Base-by-base conservation (phyloP, 2,888 invertebrate species). In the Lasioglossum calceatum region DNA sequence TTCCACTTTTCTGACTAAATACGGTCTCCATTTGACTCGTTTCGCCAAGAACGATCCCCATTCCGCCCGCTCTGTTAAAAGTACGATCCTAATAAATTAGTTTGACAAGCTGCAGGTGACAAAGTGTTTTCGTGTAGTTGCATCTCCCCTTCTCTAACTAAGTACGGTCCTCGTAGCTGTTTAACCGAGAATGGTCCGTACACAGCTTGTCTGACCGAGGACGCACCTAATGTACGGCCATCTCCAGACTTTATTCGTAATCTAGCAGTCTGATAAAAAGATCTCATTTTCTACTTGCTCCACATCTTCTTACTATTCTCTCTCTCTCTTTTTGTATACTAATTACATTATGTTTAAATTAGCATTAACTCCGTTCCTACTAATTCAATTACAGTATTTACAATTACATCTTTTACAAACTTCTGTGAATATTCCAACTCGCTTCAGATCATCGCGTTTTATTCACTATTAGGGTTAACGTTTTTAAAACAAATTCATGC, bases 91-190 rank as follows among this genome's bases (percentile, higher is more conserved):
- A 71, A 42, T 71, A 39, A 71, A 71, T 42, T 71, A 42, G 71
- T 71, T 42, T 71, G 42, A 71, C 71, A 71, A 71, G 71, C 39
- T 70, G 14, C 42, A 71, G 39, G 71, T 39, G 70, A 70, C 70
- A 42, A 71, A 71, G 42, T 42, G 39, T 71, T 71, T 71, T 71
- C 32, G 64, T 64, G 64, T 64, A 64, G 39, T 5, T 39, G 39
- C n/a, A 23, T 39, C 12, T 42, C 70, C 39, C 39, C 39, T 23
- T 12, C n/a, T n/a, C 42, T 42, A n/a, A 42, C 42, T 39, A 39
- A 71, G 42, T 42, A 42, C 71, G 71, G 36, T 71, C 71, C 42
- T 71, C 71, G 42, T 23, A 42, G 42, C 39, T 42, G 42, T 42
- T 71, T 71, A 39, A 71, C 39, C 39, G 42, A 71, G 71, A n/a